Percentiles rank a stretch among this genome's conserved stretches.
Evolutionary conservation across 2,888 invertebrate species (phyloP).

Genomic region (Pherbina coryleti): DNA sequence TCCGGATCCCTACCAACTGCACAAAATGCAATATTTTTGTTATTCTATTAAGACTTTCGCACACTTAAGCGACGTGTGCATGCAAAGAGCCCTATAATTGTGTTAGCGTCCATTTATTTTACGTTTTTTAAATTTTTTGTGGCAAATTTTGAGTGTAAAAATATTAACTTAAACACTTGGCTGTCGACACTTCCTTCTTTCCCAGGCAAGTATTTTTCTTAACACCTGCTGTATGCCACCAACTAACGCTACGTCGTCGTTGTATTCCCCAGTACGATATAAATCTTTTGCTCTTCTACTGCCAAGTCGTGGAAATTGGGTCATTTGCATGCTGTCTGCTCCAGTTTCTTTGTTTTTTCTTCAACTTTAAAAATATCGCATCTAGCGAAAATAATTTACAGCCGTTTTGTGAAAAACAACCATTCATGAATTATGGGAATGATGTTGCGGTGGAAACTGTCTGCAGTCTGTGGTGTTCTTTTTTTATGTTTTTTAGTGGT

Average conservation of each 20-base stretch:
- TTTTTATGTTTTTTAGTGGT: neutral
- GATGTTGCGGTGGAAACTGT: too few relatives aligned
- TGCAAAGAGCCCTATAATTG: too few relatives aligned
- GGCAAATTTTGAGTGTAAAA: too few relatives aligned
- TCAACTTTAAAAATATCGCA: neutral
- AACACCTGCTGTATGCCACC: neutral
- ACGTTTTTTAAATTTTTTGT: too few relatives aligned
- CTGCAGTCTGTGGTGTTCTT: too few relatives aligned
- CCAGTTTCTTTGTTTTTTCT: constrained; percentile 13
- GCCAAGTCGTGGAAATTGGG: constrained; percentile 10
- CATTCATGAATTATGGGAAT: too few relatives aligned
- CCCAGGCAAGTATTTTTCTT: neutral
- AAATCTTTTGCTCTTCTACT: neutral
- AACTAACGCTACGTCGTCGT: neutral
- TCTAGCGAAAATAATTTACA: neutral
- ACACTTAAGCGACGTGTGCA: too few relatives aligned
- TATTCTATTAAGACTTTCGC: too few relatives aligned
- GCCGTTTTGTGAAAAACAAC: too few relatives aligned
- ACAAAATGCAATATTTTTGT: too few relatives aligned
- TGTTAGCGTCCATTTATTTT: too few relatives aligned
- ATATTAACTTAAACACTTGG: neutral
- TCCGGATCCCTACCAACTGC: too few relatives aligned
- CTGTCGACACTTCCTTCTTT: neutral
- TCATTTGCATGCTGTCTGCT: constrained; percentile 24
- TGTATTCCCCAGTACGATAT: neutral